Percentiles rank a stretch among this genome's conserved stretches.
These are phyloP conservation scores for Paracanthobrama guichenoti DNA, from an alignment of 2,113 vertebrate species.

Conservation along the genomic window DNA sequence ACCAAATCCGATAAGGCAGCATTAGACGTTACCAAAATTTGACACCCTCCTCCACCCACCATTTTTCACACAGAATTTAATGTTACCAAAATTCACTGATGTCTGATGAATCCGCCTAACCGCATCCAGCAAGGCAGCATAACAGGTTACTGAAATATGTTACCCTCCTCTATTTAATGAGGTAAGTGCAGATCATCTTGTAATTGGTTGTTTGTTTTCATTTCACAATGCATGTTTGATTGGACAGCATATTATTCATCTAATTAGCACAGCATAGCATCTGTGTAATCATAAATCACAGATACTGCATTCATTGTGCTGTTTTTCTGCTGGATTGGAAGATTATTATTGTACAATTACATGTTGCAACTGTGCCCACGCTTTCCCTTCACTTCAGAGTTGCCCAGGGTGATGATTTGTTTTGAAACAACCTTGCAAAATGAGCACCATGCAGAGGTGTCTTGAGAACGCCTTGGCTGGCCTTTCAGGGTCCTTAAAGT, in stretches of 20 bases:
- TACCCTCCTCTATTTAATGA: neutral
- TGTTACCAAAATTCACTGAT: neutral
- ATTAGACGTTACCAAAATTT: neutral
- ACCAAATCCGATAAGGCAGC: neutral
- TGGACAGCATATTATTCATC: neutral
- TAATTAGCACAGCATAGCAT: neutral
- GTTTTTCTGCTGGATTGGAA: neutral
- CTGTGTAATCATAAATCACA: neutral
- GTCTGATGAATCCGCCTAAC: neutral
- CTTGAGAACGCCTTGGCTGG: slow-evolving; percentile 30
- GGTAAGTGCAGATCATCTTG: neutral
- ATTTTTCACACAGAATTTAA: neutral
- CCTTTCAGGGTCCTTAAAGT: slow-evolving; percentile 33
- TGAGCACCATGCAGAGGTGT: slow-evolving; percentile 20
- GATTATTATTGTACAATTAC: slow-evolving; percentile 29
- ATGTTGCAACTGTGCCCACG: neutral
- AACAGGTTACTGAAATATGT: neutral
- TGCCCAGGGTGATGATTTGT: slow-evolving; percentile 38
- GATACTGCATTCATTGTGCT: neutral
- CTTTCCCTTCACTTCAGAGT: slow-evolving; percentile 16
- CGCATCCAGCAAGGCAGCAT: neutral
- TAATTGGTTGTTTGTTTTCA: neutral
- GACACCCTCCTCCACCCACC: neutral
- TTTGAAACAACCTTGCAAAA: slow-evolving; percentile 31
- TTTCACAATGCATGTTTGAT: neutral